Evolutionary conservation across 2,113 vertebrate species (phyloP).

Genomic region (Dunckerocampus dactyliophorus): DNA sequence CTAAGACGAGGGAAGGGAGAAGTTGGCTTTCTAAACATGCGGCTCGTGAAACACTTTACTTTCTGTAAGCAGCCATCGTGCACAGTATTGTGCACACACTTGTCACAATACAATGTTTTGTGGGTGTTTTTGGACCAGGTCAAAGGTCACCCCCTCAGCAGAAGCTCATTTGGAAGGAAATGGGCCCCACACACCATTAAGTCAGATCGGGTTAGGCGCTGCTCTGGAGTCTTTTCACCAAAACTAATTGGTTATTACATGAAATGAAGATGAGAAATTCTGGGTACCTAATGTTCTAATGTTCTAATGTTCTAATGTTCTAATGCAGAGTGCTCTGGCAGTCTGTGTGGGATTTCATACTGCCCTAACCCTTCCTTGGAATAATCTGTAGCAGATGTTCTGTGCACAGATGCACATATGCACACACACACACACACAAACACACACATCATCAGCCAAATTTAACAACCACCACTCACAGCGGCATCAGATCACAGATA

Average conservation of each 20-base stretch:
- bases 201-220: not conserved
- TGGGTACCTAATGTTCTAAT: not conserved
- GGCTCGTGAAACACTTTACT: too few relatives aligned
- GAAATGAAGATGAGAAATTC: not conserved
- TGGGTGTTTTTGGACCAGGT: too few relatives aligned
- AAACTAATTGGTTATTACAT: not conserved
- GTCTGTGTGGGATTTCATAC: not conserved
- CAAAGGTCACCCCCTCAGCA: too few relatives aligned
- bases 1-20: too few relatives aligned
- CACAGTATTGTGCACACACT: too few relatives aligned
- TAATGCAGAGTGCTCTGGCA: not conserved
- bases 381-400: conserved; percentile 14
- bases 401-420: not conserved
- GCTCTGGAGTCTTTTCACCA: not conserved
- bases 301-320: too few relatives aligned
- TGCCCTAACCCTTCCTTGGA: not conserved
- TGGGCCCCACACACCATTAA: too few relatives aligned
- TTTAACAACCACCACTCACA: not conserved
- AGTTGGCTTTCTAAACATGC: too few relatives aligned
- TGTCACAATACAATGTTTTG: not conserved
- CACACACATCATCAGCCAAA: conserved; percentile 3
- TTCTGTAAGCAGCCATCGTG: too few relatives aligned
- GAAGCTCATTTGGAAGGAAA: too few relatives aligned
- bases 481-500: not conserved
- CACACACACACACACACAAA: conserved; percentile 3